Base-by-base conservation (phyloP, 2,797 vertebrate genomes). In the Chrosomus eos region DNA sequence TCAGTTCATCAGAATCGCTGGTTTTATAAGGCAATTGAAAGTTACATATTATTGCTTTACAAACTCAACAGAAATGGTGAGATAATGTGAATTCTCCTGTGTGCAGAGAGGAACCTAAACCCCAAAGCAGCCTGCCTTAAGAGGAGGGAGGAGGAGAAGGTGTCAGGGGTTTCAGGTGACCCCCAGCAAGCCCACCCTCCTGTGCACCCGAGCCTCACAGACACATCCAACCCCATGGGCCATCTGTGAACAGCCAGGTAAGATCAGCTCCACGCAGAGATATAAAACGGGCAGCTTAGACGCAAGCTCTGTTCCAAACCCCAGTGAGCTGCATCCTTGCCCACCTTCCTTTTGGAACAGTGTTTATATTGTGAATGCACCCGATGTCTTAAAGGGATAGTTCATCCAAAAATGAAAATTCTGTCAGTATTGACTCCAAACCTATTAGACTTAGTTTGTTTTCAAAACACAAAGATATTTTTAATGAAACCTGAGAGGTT, bases 51-150 rank as follows among this genome's bases (percentile, higher is more conserved):
- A 18, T 43, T 64, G 7, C 26, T 31, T 79, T 64, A 55, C 14
- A 77, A 19, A 13, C 67, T 10, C 21, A 51, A 79, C 45, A 58
- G 14, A 48, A 48, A 36, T n/a, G 16, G 16, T 84, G n/a, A 28
- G 86, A 19, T 84, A 9, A 75, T 26, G 23, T 58, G 13, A 38
- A 76, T 76, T 38, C 7, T 90, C 5, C 84, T 26, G 66, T 73
- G 9, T 88, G 8, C 94, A 99, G 98, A 99, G 92, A 93, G 98
- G 89, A 99, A 99, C 93, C 91, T 99, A 87, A 99, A 99, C 93
- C 98, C 98, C 92, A 99, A 99, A 98, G 97, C 98, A 92, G 98
- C 98, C 96, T 99, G 98, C 95, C 98, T 99, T 95, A 99, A 99
- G 93, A 97, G 98, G 93, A 96, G 98, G 92, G 98, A 99, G 95